A percentile compares a stretch with the other conserved stretches of the same genome.
Evolutionary conservation across 2,113 vertebrate species (phyloP).

Genomic region (Toxotes chatareus): DNA sequence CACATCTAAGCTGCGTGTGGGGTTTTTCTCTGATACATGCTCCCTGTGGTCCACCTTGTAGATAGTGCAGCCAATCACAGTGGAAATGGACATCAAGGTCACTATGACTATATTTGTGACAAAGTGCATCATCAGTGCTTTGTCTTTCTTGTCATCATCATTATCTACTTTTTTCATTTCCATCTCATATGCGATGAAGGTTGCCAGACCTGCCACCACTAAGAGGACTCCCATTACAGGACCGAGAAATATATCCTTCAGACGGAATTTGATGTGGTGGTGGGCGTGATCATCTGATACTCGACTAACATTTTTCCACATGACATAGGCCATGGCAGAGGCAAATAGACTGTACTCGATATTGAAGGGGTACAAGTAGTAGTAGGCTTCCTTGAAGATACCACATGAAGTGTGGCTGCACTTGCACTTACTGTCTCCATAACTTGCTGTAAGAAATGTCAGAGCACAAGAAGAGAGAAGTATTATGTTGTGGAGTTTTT

Average conservation of each 20-base stretch:
- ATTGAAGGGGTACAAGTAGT: conserved; percentile 96
- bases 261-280: conserved; percentile 81
- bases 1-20: conserved; percentile 92
- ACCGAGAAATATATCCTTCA: conserved; percentile 84
- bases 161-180: conserved; percentile 74
- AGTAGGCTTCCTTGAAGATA: conserved; percentile 89
- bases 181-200: conserved; percentile 92
- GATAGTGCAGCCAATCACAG: conserved; percentile 85
- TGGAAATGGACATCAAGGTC: conserved; percentile 87
- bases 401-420: conserved; percentile 88
- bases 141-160: conserved; percentile 47
- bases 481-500: neutral
- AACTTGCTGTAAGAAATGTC: conserved; percentile 66
- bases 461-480: neutral
- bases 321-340: conserved; percentile 93
- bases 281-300: conserved; percentile 81
- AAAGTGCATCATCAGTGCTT: conserved; percentile 89
- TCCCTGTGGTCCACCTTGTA: conserved; percentile 91
- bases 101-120: conserved; percentile 88
- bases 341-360: conserved; percentile 97
- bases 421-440: conserved; percentile 75
- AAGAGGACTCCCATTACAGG: conserved; percentile 85
- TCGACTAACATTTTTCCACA: conserved; percentile 97
- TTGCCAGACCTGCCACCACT: conserved; percentile 87
- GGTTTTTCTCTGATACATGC: conserved; percentile 92